Base-by-base conservation (phyloP, 1,140 invertebrate genomes). In the Choristoneura fumiferana region DNA sequence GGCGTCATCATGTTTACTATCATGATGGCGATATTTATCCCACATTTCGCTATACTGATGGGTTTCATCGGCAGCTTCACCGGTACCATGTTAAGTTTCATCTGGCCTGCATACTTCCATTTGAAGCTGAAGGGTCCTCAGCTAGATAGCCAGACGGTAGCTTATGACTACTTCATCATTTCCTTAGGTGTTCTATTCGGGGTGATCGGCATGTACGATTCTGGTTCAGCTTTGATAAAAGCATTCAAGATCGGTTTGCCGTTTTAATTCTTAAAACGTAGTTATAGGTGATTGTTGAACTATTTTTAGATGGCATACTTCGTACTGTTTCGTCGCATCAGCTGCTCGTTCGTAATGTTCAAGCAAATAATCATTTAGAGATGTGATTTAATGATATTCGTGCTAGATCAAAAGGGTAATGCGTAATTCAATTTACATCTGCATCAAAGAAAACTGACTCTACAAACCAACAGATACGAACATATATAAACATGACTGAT, bases 101-200 rank as follows among this genome's bases (percentile, higher is more conserved):
- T 99, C 65, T 99, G 98, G 98, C 98, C 98, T 0, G 98, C 97
- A 65, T 98, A 98, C 81, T 99, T 99, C 84, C 97, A 99, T 83
- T 91, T 99, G 33, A 97, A 97, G 81, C 91, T 99, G 45, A 98
- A 98, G 78, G 93, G 96, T 8, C 93, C 95, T 62, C 92, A 92
- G 1, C 91, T 99, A 69, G 93, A 94, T 57, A 94, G 92, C 73
- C 92, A 93, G 22, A 94, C 93, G 9, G 93, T 97, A 14, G 93
- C 93, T 2, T 96, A 97, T 70, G 95, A 99, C 87, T 96, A 97
- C 78, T 95, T 96, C 82, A 98, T 99, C 59, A 99, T 99, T 60
- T 93, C 93, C 63, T 91, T 99, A 3, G 98, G 98, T 0, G 91
- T 97, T 13, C 88, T 98, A 0, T 98, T 97, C 77, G 96, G 96